Evolutionary conservation across 2,113 vertebrate species (phyloP).

Genomic region (Platycercus adscitus): DNA sequence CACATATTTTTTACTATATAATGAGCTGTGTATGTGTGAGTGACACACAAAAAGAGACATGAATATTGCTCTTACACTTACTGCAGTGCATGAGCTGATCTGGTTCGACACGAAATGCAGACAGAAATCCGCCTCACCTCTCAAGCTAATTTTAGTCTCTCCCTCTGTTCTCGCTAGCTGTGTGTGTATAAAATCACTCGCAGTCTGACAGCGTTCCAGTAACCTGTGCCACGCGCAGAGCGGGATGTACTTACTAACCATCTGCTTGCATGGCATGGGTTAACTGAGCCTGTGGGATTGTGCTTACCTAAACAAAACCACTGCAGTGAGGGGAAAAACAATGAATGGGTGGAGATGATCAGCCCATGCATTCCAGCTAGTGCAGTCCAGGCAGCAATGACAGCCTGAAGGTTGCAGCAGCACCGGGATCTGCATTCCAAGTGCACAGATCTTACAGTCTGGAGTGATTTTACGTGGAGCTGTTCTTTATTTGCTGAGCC

Average conservation of each 20-base stretch:
- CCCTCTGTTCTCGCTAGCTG: slow-evolving; percentile 43
- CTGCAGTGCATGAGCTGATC: slow-evolving; percentile 46
- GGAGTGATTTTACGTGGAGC: slow-evolving; percentile 47
- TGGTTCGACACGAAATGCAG: slow-evolving; percentile 34
- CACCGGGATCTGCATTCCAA: slow-evolving; percentile 64
- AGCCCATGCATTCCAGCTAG: slow-evolving; percentile 62
- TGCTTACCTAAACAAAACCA: slow-evolving; percentile 75
- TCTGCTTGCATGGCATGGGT: slow-evolving; percentile 68
- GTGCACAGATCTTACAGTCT: slow-evolving; percentile 32
- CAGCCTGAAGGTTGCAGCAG: slow-evolving; percentile 71
- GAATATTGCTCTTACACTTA: background rate
- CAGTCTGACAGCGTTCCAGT: slow-evolving; percentile 44
- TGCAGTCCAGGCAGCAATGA: slow-evolving; percentile 61
- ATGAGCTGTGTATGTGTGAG: background rate
- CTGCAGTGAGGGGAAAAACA: slow-evolving; percentile 71
- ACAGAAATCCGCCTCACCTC: slow-evolving; percentile 64
- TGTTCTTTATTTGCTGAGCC: slow-evolving; percentile 42
- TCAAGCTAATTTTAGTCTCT: slow-evolving; percentile 67
- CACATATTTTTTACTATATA: slow-evolving; percentile 3
- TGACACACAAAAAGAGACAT: background rate
- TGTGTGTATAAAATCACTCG: slow-evolving; percentile 41
- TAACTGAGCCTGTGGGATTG: slow-evolving; percentile 68
- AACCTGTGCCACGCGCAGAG: slow-evolving; percentile 33
- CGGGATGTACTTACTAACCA: slow-evolving; percentile 17
- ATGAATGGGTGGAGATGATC: slow-evolving; percentile 74